Evolutionary conservation across 2,797 vertebrate species (phyloP).

Genomic region (Phataginus tetradactyla): DNA sequence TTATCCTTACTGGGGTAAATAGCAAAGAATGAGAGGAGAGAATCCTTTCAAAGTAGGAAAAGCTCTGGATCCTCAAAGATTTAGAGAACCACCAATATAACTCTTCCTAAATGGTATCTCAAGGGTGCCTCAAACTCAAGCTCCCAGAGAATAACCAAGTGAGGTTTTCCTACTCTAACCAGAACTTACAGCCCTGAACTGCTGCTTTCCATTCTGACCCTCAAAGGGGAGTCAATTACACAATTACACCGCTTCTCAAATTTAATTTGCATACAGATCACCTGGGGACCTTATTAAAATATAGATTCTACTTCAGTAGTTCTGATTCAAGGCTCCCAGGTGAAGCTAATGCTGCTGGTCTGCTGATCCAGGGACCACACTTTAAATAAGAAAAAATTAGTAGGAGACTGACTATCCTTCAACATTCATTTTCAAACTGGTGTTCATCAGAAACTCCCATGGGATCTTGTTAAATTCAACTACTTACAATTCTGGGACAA

Average conservation of each 20-base stretch:
- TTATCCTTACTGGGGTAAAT: background rate
- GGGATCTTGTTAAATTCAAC: slow-evolving; percentile 34
- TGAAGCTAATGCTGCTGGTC: slow-evolving; percentile 17
- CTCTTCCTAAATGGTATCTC: background rate
- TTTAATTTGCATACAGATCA: slow-evolving; percentile 48
- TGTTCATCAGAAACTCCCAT: background rate
- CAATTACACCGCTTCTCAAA: background rate
- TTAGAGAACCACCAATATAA: slow-evolving; percentile 11
- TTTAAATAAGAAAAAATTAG: slow-evolving; percentile 5
- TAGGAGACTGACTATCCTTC: background rate
- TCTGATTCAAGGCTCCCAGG: background rate
- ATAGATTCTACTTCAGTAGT: background rate
- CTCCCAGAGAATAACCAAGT: background rate
- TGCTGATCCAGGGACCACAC: background rate
- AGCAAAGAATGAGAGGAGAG: background rate
- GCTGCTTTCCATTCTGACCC: background rate
- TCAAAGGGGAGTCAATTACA: background rate
- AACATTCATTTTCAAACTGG: slow-evolving; percentile 51
- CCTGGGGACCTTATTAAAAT: background rate
- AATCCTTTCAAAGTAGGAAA: slow-evolving; percentile 6
- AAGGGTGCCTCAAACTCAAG: background rate
- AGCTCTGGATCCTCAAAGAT: slow-evolving; percentile 37
- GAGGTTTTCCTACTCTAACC: slow-evolving; percentile 24
- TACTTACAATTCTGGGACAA: slow-evolving; percentile 8
- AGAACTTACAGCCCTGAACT: slow-evolving; percentile 14